Evolutionary conservation across 2,797 vertebrate genomes (phyloP).

Genomic region (Huso huso): DNA sequence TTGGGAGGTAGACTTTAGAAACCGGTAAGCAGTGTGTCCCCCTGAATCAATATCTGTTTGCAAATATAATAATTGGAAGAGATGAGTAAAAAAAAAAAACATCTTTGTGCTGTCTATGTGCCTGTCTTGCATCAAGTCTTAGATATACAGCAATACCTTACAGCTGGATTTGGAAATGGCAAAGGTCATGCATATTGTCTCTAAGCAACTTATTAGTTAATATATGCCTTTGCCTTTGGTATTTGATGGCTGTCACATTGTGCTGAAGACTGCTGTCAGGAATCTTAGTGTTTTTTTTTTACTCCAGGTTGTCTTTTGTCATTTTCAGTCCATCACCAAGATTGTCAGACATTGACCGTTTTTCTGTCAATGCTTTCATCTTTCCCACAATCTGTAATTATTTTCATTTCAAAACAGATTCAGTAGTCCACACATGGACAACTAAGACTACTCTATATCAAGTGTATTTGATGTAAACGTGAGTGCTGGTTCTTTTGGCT

Average conservation of each 20-base stretch:
- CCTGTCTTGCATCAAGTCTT: conserved; percentile 12
- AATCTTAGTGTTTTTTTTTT: background rate
- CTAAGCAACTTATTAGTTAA: conserved; percentile 27
- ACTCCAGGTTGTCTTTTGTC: background rate
- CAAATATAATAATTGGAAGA: no score
- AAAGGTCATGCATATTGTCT: conserved; percentile 43
- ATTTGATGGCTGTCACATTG: conserved; percentile 16
- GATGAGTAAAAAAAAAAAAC: no score
- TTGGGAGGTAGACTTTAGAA: no score
- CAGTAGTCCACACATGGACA: no score
- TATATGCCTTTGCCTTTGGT: conserved; percentile 26
- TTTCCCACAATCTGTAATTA: background rate
- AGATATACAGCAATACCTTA: conserved; percentile 28
- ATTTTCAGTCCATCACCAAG: background rate
- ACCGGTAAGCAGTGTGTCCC: no score
- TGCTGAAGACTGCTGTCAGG: conserved; percentile 1
- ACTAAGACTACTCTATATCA: no score
- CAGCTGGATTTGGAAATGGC: conserved; percentile 18
- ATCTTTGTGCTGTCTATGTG: no score
- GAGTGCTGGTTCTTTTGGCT: no score
- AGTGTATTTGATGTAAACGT: no score
- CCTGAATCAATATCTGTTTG: no score
- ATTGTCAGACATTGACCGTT: background rate
- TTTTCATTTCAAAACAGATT: no score
- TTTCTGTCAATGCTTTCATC: background rate